Conservation (phyloP, 2,797 vertebrate genomes). For the Glossophaga mutica region DNA sequence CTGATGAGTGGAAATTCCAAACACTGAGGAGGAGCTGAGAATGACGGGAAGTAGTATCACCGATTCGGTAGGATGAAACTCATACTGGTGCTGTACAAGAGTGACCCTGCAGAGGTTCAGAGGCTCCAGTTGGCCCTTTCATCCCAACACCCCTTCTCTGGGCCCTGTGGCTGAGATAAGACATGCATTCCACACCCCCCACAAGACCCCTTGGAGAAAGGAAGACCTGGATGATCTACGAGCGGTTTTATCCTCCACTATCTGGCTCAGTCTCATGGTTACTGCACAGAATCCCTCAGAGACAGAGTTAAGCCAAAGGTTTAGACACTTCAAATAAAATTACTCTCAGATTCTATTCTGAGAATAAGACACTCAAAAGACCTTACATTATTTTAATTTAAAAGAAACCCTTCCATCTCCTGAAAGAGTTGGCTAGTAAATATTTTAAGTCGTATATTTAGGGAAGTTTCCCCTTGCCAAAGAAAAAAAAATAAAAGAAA, state of each 20-base stretch:
- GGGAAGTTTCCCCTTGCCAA: background rate
- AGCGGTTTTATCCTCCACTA: background rate
- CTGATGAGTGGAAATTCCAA: constrained; percentile 30
- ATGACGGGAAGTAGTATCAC: background rate
- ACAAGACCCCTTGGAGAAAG: background rate
- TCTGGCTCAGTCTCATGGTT: constrained; percentile 39
- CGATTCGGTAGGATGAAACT: background rate
- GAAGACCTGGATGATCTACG: constrained; percentile 21
- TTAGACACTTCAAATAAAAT: constrained; percentile 64
- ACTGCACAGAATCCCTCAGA: constrained; percentile 47
- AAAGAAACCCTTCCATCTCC: constrained; percentile 21
- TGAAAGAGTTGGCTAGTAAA: constrained; percentile 34
- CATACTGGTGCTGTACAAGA: background rate
- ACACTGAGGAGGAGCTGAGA: background rate
- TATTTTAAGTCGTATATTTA: constrained; percentile 52
- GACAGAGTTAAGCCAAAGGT: constrained; percentile 51
- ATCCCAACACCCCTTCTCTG: background rate
- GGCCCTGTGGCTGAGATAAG: background rate
- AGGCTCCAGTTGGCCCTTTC: background rate
- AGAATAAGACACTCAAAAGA: constrained; percentile 34
- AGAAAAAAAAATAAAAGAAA: background rate
- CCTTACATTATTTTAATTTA: constrained; percentile 10
- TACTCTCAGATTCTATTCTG: constrained; percentile 45
- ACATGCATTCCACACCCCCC: background rate
- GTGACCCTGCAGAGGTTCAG: background rate